Evolutionary conservation across 2,888 invertebrate species (phyloP), one percentile per base, ranked within the genome.

Genomic region (Heteromyza rotundicornis): DNA sequence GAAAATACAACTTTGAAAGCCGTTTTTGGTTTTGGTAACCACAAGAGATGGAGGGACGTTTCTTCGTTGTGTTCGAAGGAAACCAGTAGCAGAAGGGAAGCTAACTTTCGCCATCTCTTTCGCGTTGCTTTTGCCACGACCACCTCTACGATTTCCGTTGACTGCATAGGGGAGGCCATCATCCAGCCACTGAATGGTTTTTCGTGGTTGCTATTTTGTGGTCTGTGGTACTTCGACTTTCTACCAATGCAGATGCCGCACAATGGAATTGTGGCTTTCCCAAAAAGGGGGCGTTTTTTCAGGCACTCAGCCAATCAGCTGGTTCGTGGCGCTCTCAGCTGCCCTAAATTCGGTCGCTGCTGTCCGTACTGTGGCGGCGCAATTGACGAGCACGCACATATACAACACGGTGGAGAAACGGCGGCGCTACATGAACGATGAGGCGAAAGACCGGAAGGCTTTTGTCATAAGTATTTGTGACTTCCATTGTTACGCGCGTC

Each of bases 401-500:
- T n/a, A n/a, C n/a, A n/a, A n/a, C n/a, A n/a, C n/a, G n/a, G 23
- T 2, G 47, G 14, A 16, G 32, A 2, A 47, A 16, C 57, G 12
- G 20, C 23, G 49, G 20, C 23, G 23, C 56, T 23, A 20, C 14
- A n/a, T 14, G 47, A 47, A 47, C 20, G 19, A 20, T 7, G 14
- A 19, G 17, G 20, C 66, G 67, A 60, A 74, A 78, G 72, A 76
- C 78, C 78, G 73, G 78, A 70, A 72, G 71, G 68, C 64, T 61
- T 67, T 57, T 68, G 66, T 65, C 66, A 60, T 68, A 64, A 60
- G 64, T 70, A 67, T 67, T 66, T 64, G 65, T 61, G 65, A 72
- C 79, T 75, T 71, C 78, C 74, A 63, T 75, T 73, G 64, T 78
- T 78, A 78, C 78, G 78, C 78, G 70, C 70, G 58, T 70, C 5